Conservation (phyloP, 2,888 invertebrate species). For the Nomada fabriciana region DNA sequence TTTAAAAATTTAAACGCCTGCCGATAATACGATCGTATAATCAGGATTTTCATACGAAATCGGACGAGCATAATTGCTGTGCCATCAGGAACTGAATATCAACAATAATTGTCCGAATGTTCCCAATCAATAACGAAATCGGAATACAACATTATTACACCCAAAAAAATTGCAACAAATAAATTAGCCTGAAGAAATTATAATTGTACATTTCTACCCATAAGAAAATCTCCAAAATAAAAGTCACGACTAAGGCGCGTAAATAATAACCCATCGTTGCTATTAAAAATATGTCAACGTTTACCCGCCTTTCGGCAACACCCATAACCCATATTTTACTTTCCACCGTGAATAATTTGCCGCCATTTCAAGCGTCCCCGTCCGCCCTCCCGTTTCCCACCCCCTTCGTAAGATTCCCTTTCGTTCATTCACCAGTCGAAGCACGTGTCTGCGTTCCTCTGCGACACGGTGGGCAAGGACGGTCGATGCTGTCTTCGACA, state of each 20-base stretch:
- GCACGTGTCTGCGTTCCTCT: constrained; percentile 27
- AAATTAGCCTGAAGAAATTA: too few species aligned
- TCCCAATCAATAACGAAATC: too few species aligned
- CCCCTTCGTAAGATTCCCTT: constrained; percentile 7
- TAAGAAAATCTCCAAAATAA: not conserved
- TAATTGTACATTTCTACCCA: too few species aligned
- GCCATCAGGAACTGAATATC: not conserved
- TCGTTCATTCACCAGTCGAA: constrained; percentile 20
- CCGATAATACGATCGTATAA: constrained; percentile 16
- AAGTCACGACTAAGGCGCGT: not conserved
- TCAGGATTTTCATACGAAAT: constrained; percentile 9
- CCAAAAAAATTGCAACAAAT: too few species aligned
- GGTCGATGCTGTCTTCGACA: constrained; percentile 23
- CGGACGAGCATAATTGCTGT: not conserved
- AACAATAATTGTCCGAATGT: not conserved
- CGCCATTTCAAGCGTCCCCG: not conserved
- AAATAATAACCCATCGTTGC: not conserved
- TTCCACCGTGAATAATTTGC: not conserved
- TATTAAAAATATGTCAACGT: not conserved
- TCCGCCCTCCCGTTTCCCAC: not conserved
- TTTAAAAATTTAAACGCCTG: constrained; percentile 22
- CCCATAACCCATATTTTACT: not conserved
- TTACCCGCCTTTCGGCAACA: not conserved
- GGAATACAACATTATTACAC: too few species aligned
- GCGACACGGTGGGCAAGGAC: constrained; percentile 12